Base-by-base conservation (phyloP, 2,113 vertebrate species). In the Paradisaea rubra region DNA sequence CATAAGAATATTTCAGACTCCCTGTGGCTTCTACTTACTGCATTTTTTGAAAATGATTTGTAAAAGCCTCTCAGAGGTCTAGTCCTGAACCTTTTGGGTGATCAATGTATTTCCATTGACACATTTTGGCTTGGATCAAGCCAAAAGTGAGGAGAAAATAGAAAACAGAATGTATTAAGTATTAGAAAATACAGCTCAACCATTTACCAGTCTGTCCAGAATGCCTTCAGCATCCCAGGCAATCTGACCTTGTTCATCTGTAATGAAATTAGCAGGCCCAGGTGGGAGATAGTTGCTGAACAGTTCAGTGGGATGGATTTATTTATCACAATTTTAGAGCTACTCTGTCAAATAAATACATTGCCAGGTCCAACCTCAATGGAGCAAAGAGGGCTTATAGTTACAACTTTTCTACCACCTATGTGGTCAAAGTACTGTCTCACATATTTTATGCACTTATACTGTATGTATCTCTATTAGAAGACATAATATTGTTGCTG, bases 1-100 rank as follows among this genome's bases (percentile, higher is more conserved):
- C 96, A 96, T 83, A 96, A 97, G 93, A 96, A 71, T 83, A 37
- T 93, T 94, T 94, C 94, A 81, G 54, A 88, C 65, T 95, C 56
- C 44, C 59, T 73, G 59, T 91, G 69, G 83, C 13, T 85, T 91
- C 89, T 93, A 54, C 61, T 91, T 92, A 24, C 21, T 81, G 54
- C 64, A 31, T 92, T 95, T 97, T 89, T 96, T 65, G 35, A 82
- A 86, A 94, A 92, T 93, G 71, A 92, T 66, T 81, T 79, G 69
- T 50, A 81, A 47, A 88, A 95, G n/a, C 52, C 16, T 73, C 31
- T 76, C 45, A 81, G 57, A 86, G 30, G 30, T 52, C 50, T 57
- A 53, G 30, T 70, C 49, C 41, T 35, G 37, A 86, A 28, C 5
- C 7, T 86, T 18, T 37, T 91, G 64, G 23, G 21, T 60, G 31